These are phyloP conservation scores for Coptodon rendalli DNA, from an alignment of 2,113 vertebrate species.

Conservation along the genomic window DNA sequence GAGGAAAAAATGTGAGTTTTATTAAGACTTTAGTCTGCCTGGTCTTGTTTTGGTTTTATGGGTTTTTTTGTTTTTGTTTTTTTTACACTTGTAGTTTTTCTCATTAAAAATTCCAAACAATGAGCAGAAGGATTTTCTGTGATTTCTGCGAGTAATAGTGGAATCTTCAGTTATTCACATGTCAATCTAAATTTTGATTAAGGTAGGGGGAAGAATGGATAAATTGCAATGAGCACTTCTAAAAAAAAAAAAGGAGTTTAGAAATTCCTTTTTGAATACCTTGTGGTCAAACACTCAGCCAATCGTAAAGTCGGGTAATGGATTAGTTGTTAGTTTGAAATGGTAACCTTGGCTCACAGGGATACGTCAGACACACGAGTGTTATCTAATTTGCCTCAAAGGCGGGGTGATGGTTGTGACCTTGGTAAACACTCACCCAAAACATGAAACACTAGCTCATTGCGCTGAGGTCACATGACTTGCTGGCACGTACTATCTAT, in stretches of 20 bases:
- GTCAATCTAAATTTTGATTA: background rate
- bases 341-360: background rate
- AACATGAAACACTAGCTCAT: conserved; percentile 39
- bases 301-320: background rate
- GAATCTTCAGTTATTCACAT: background rate
- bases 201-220: background rate
- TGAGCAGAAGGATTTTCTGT: background rate
- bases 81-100: background rate
- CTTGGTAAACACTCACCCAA: conserved; percentile 15
- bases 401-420: conserved; percentile 3
- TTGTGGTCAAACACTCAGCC: background rate
- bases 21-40: background rate
- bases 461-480: conserved; percentile 26
- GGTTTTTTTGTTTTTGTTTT: background rate
- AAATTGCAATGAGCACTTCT: background rate
- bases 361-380: background rate
- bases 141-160: background rate
- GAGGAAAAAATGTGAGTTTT: background rate
- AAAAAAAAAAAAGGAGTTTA: background rate
- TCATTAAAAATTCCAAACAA: background rate
- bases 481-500: conserved; percentile 12
- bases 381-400: background rate
- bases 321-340: background rate
- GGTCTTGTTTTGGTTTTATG: background rate
- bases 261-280: background rate